phyloP scores from a whole-genome alignment of 37 sponge, comb jelly and placozoan species.

The Hexactinellida sp. region DNA sequence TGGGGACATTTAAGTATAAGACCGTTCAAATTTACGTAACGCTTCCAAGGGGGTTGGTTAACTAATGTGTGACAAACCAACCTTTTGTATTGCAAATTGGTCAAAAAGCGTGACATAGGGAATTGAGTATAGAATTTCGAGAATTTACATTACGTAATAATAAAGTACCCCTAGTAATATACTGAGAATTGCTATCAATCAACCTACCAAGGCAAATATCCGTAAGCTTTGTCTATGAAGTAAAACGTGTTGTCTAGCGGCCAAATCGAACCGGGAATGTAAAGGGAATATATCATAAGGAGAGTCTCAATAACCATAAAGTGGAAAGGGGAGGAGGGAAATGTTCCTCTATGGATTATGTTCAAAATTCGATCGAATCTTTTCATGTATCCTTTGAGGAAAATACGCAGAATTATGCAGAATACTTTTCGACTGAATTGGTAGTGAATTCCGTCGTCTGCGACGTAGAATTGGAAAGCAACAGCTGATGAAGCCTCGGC shows the following conservation, averaged over 20 bases:
- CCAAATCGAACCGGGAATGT: background rate
- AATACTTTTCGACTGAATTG: background rate
- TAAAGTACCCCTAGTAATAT: no score
- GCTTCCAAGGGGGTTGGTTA: no score
- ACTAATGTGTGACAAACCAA: no score
- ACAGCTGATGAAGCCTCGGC: constrained; percentile 96
- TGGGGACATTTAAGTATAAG: no score
- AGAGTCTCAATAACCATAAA: constrained; percentile 32
- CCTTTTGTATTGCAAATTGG: no score
- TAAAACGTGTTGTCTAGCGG: background rate
- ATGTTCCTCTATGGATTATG: constrained; percentile 31
- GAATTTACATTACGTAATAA: no score
- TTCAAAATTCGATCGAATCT: constrained; percentile 23
- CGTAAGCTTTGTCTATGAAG: background rate
- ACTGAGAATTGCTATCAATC: no score
- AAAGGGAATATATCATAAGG: background rate
- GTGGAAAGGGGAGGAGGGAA: constrained; percentile 70
- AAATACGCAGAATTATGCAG: background rate
- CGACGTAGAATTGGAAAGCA: constrained; percentile 87
- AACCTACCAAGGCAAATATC: background rate
- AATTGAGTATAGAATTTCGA: background rate
- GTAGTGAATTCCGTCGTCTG: constrained; percentile 56
- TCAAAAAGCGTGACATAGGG: no score
- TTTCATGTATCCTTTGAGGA: background rate
- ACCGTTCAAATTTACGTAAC: no score